phyloP scores from a whole-genome alignment of 2,797 vertebrate species.

The Chloroceryle inda region DNA sequence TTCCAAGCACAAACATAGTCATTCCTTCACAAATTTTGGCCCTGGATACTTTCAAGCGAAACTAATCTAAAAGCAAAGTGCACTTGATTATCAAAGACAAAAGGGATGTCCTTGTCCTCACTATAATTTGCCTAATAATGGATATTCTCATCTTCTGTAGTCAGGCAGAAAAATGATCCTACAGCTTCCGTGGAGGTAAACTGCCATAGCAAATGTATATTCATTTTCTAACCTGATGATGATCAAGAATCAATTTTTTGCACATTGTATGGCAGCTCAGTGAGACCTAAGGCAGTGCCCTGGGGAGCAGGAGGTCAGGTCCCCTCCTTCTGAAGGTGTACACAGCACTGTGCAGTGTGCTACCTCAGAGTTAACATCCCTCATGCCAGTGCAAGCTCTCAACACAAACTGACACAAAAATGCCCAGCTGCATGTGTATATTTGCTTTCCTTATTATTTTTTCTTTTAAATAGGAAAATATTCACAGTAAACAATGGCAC shows the following conservation, averaged over 20 bases:
- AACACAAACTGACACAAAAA: background rate
- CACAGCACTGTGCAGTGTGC: rapidly evolving
- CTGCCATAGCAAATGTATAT: background rate
- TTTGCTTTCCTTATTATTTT: background rate
- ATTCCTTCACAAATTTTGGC: background rate
- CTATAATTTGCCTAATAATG: background rate
- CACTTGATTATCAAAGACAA: background rate
- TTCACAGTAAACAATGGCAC: background rate
- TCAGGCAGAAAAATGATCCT: background rate
- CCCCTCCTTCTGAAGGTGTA: background rate
- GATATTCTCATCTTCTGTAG: background rate
- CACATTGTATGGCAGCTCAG: background rate
- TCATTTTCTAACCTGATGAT: background rate
- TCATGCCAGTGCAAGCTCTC: background rate
- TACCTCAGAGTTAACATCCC: background rate
- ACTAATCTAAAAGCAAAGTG: background rate
- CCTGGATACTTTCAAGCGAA: background rate
- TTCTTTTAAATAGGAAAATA: background rate
- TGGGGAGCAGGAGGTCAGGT: background rate
- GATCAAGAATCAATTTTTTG: background rate
- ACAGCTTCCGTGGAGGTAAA: background rate
- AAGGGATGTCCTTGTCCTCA: background rate
- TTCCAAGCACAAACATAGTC: background rate
- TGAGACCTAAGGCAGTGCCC: background rate
- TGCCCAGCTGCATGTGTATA: too few relatives aligned